A percentile compares a stretch with the other conserved stretches of the same genome.
Evolutionary conservation across 2,797 vertebrate species (phyloP).

Genomic region (Sebastes paucispinis): DNA sequence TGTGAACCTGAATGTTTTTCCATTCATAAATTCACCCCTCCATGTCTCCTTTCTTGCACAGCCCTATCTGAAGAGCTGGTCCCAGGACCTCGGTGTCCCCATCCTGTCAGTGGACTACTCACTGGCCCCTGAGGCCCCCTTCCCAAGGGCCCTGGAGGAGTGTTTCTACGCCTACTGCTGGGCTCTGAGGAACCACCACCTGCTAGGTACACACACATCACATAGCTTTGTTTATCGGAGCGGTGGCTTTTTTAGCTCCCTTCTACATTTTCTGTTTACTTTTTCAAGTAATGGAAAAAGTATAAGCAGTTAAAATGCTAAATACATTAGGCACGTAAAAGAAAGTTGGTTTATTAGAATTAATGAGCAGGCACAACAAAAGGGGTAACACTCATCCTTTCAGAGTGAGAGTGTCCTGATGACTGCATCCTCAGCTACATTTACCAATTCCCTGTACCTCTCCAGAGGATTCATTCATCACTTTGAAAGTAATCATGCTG

Average conservation of each 20-base stretch:
- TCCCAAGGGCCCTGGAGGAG: conserved; percentile 92
- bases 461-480: conserved; percentile 41
- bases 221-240: background rate
- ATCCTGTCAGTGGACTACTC: conserved; percentile 94
- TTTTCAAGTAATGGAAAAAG: background rate
- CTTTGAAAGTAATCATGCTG: conserved; percentile 42
- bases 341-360: conserved; percentile 18
- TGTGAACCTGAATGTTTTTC: conserved; percentile 25
- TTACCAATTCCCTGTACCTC: conserved; percentile 1
- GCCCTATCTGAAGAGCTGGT: conserved; percentile 93
- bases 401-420: background rate
- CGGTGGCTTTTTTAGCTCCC: background rate
- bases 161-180: conserved; percentile 96
- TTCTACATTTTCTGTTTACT: background rate
- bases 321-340: background rate
- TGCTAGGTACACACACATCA: conserved; percentile 81
- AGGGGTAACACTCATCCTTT: conserved; percentile 2
- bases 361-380: conserved; percentile 9
- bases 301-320: background rate
- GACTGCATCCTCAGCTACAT: background rate
- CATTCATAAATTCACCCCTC: conserved; percentile 13
- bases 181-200: conserved; percentile 88
- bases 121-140: conserved; percentile 91
- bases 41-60: conserved; percentile 44
- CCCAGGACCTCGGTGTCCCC: conserved; percentile 88